Evolutionary conservation across 2,888 invertebrate genomes (phyloP), one percentile per base, ranked within the genome.

Genomic region (Cataglyphis livida): DNA sequence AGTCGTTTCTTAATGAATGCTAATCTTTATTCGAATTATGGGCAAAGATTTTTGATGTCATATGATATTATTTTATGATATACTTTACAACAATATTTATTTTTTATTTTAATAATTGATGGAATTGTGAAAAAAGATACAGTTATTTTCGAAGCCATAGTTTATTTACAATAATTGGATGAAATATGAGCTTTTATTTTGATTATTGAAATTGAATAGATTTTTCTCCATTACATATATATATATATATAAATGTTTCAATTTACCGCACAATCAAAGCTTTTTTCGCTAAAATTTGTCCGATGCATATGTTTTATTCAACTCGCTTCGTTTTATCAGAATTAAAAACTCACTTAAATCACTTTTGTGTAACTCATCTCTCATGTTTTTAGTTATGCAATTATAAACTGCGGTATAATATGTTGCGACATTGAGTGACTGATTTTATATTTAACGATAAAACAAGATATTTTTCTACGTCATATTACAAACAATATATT

Each of bases 81-180:
- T 32, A 61, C 44, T 44, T 44, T 10, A 15, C 21, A 48, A 62
- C 18, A 74, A 35, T 35, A 64, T 62, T 38, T 75, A 74, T 74
- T 74, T 48, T 74, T 74, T 74, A 74, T 64, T 62, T 64, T 44
- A 18, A 32, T 25, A 44, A 0, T 7, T 21, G 1, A 35, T 75
- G 4, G 4, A 68, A 12, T 10, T 70, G n/a, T 41, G 57, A 10
- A 68, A 78, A 41, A 41, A 25, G 41, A 68, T 68, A 68, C 1
- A 25, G n/a, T 57, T 68, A 57, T 57, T 68, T 71, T 35, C 9
- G 44, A 71, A 70, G 3, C 71, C 71, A 59, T 79, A 61, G 78
- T 79, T 79, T 76, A 57, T 76, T 76, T 71, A 71, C 48, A 35
- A 79, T 79, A 79, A 79, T 79, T 79, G 44, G 35, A 78, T 79